A percentile compares a stretch with the other conserved stretches of the same genome.
These are phyloP conservation scores for Conistra vaccinii DNA, from an alignment of 2,888 invertebrate species.

Conservation along the genomic window DNA sequence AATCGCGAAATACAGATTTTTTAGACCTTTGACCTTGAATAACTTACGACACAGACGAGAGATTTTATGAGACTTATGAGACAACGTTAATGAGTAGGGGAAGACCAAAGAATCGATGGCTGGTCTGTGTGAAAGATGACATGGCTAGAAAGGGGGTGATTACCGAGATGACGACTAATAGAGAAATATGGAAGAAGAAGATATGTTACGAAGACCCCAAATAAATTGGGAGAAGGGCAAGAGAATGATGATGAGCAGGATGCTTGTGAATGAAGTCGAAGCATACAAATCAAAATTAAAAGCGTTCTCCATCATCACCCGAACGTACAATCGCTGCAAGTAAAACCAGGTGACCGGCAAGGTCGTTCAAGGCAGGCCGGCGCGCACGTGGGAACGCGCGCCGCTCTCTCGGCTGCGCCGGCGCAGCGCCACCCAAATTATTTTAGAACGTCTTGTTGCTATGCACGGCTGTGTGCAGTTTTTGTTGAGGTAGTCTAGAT, in stretches of 20 bases:
- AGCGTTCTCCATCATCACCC: slow-evolving; percentile 42
- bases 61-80: no score
- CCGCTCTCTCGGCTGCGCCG: slow-evolving; percentile 63
- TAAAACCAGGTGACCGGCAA: slow-evolving; percentile 79
- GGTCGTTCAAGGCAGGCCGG: slow-evolving; percentile 88
- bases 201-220: neutral
- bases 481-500: slow-evolving; percentile 34
- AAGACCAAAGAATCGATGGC: neutral
- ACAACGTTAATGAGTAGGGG: neutral
- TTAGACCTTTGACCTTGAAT: no score
- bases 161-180: neutral
- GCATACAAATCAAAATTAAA: slow-evolving; percentile 10
- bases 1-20: no score
- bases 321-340: slow-evolving; percentile 69
- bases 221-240: no score
- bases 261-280: neutral
- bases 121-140: neutral
- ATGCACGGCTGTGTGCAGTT: slow-evolving; percentile 28
- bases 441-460: slow-evolving; percentile 65
- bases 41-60: no score
- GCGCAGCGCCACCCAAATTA: slow-evolving; percentile 57
- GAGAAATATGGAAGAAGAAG: neutral
- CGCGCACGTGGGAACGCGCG: slow-evolving; percentile 82
- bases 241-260: neutral
- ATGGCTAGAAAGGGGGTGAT: neutral